phyloP scores from a whole-genome alignment of 2,113 vertebrate species.

The Prionailurus viverrinus region DNA sequence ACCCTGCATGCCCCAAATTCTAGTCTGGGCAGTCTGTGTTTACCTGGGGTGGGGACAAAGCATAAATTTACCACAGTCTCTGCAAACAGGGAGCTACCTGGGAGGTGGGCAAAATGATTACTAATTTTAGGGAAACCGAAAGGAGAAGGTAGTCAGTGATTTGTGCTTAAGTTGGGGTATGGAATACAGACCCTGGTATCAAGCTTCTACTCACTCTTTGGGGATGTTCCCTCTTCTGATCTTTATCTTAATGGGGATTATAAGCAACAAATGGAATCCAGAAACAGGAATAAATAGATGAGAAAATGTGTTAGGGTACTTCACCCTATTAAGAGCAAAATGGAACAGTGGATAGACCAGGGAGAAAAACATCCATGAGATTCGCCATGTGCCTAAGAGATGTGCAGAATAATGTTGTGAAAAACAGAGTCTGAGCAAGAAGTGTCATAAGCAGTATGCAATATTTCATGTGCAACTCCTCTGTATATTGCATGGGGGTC shows the following conservation, averaged over 20 bases:
- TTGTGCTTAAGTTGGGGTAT: not conserved
- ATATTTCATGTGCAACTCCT: not conserved
- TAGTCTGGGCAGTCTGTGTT: not conserved
- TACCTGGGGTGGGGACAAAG: not conserved
- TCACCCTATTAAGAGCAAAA: not conserved
- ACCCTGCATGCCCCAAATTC: not conserved
- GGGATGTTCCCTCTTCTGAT: not conserved
- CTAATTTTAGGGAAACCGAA: not conserved
- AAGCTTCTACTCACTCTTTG: not conserved
- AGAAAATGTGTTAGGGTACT: not conserved
- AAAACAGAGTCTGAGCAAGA: rapidly evolving
- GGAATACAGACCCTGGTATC: not conserved
- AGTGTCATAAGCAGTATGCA: rapidly evolving
- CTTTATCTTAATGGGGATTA: not conserved
- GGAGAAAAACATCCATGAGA: not conserved
- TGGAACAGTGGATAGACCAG: not conserved
- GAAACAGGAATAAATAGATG: not conserved
- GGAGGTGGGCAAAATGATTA: not conserved
- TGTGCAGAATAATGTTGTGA: rapidly evolving
- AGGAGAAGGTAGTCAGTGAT: not conserved
- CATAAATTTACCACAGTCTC: not conserved
- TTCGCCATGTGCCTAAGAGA: not conserved
- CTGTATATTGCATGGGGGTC: rapidly evolving
- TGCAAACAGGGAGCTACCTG: not conserved
- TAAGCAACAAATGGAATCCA: not conserved